Evolutionary conservation across 2,113 vertebrate genomes (phyloP), one percentile per base, ranked within the genome.

Genomic region (Coregonus clupeaformis): DNA sequence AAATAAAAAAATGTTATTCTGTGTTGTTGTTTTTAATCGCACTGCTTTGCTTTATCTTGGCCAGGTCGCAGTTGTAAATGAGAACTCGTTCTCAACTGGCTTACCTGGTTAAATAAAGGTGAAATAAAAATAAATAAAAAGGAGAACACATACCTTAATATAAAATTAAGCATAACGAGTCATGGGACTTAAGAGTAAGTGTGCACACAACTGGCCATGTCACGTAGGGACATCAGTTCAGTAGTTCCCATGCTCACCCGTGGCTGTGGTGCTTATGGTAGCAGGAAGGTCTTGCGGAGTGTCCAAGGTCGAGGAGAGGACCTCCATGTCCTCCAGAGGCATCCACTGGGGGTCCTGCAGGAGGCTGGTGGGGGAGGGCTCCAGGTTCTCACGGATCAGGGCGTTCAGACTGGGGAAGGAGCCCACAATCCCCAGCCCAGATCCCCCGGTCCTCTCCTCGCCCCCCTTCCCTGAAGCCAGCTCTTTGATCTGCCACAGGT

Each of bases 311-410:
- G 67, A 30, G 36, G 90, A 89, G 68, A 89, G 85, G 12, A 90
- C 89, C 62, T 90, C 91, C 81, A 89, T 88, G 67, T 92, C 89
- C 73, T 91, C 89, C 71, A 90, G 70, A 2, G 89, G 91, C 18
- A 88, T 90, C 90, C 92, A 93, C 47, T 88, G 85, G 32, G 86
- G 84, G 47, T 92, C 88, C 81, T 90, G 85, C 81, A 85, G 86
- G 6, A 79, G 87, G 69, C 82, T 80, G 45, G 82, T 84, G 25
- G 87, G 81, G 59, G 85, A 74, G 7, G 89, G 85, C 79, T 89
- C 86, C 74, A 88, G 72, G 70, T 82, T 78, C 60, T 89, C 75
- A 0, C 57, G 68, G 24, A 80, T 64, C 11, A 79, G 36, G 25
- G 63, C 52, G 63, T 85, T 59, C 6, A 82, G 57, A 62, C 67